Conservation (phyloP, 2,113 vertebrate species). For the Hypocryptadius cinnamomeus region DNA sequence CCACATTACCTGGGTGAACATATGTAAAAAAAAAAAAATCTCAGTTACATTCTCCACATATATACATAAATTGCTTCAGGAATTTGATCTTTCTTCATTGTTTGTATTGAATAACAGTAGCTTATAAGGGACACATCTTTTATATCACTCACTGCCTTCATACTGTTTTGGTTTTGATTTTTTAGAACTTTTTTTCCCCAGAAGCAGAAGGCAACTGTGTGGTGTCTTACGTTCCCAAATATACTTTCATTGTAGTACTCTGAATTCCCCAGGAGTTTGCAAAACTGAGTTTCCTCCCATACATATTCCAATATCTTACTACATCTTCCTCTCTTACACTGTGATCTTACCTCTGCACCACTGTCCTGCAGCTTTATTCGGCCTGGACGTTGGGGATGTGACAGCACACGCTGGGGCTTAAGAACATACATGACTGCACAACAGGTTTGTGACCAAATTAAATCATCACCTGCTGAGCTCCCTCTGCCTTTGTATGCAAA, state of each 20-base stretch:
- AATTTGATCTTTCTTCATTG: neutral
- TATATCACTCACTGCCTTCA: neutral
- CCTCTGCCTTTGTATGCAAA: neutral
- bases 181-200: neutral
- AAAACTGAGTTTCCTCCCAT: neutral
- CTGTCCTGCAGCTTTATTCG: neutral
- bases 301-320: neutral
- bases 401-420: fast-evolving
- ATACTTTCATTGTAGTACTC: neutral
- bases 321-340: neutral
- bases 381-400: neutral
- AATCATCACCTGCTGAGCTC: neutral
- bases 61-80: neutral
- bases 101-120: neutral
- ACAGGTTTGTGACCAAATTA: neutral
- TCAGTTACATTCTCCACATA: neutral
- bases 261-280: neutral
- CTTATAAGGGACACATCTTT: neutral
- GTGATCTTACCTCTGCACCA: neutral
- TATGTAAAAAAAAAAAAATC: neutral
- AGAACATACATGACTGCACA: neutral
- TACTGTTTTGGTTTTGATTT: fast-evolving
- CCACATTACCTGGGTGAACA: neutral
- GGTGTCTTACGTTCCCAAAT: neutral
- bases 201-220: neutral